Evolutionary conservation across 2,113 vertebrate species (phyloP).

Genomic region (Nothocercus julius): DNA sequence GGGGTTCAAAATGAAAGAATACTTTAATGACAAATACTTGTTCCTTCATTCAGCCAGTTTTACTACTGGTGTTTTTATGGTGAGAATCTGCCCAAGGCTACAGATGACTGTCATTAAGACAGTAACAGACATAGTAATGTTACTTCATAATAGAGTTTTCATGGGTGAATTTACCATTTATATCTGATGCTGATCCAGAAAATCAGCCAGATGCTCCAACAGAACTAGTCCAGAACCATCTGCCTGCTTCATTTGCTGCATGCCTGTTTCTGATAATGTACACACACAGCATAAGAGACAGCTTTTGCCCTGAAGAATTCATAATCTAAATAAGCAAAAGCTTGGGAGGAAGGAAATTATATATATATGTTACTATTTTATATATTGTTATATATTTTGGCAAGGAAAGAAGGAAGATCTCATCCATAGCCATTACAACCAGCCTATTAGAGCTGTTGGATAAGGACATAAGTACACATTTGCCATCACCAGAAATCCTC

Average conservation of each 20-base stretch:
- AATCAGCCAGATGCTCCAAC: slow-evolving; percentile 54
- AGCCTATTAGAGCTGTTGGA: neutral
- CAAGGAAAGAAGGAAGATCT: neutral
- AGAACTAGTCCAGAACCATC: slow-evolving; percentile 61
- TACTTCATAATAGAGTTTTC: slow-evolving; percentile 50
- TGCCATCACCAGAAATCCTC: neutral
- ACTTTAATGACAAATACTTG: slow-evolving; percentile 43
- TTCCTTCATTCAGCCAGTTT: slow-evolving; percentile 17
- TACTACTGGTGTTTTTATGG: slow-evolving; percentile 50
- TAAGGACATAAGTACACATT: neutral
- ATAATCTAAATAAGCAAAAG: slow-evolving; percentile 43
- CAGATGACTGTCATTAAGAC: slow-evolving; percentile 55
- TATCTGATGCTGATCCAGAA: slow-evolving; percentile 46
- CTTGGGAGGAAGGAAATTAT: slow-evolving; percentile 11
- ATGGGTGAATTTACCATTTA: slow-evolving; percentile 27
- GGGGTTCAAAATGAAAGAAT: slow-evolving; percentile 30
- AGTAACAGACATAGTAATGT: slow-evolving; percentile 28
- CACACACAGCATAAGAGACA: slow-evolving; percentile 8
- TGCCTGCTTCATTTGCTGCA: slow-evolving; percentile 45
- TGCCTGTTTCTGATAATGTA: slow-evolving; percentile 19
- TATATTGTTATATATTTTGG: slow-evolving; percentile 1
- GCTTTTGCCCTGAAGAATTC: slow-evolving; percentile 49
- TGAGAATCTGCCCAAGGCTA: slow-evolving; percentile 35
- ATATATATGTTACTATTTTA: neutral
- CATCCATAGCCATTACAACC: neutral